Conservation (phyloP, 2,888 invertebrate genomes). For the Nymphalis urticae region DNA sequence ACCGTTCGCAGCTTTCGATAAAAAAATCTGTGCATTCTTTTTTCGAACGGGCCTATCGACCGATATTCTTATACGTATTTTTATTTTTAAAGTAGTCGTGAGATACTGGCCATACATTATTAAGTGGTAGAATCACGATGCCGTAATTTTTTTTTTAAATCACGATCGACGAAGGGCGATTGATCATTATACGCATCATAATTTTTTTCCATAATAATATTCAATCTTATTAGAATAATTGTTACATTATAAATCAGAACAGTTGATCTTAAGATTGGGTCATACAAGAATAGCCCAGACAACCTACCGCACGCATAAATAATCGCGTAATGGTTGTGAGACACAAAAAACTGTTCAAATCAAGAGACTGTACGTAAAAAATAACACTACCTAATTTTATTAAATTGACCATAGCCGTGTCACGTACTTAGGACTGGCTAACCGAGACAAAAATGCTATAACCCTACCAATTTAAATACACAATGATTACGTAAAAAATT, state of each 20-base stretch:
- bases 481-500: conserved; percentile 34
- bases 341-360: conserved; percentile 44
- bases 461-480: conserved; percentile 33
- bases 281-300: conserved; percentile 17
- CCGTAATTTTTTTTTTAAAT: conserved; percentile 65
- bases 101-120: conserved; percentile 73
- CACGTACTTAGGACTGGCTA: conserved; percentile 61
- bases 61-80: conserved; percentile 55
- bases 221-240: conserved; percentile 58
- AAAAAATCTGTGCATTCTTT: conserved; percentile 73
- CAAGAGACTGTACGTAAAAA: conserved; percentile 44
- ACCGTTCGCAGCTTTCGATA: conserved; percentile 78
- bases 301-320: conserved; percentile 69
- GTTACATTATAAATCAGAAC: conserved; percentile 49
- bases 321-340: conserved; percentile 57
- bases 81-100: conserved; percentile 77
- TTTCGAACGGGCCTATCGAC: conserved; percentile 64
- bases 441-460: conserved; percentile 48
- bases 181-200: conserved; percentile 75
- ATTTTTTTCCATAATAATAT: conserved; percentile 57
- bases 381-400: conserved; percentile 57
- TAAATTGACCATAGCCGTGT: conserved; percentile 68
- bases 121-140: conserved; percentile 78
- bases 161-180: conserved; percentile 72
- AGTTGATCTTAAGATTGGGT: conserved; percentile 43